Evolutionary conservation across 2,797 vertebrate species (phyloP).

Genomic region (Dipus sagitta): DNA sequence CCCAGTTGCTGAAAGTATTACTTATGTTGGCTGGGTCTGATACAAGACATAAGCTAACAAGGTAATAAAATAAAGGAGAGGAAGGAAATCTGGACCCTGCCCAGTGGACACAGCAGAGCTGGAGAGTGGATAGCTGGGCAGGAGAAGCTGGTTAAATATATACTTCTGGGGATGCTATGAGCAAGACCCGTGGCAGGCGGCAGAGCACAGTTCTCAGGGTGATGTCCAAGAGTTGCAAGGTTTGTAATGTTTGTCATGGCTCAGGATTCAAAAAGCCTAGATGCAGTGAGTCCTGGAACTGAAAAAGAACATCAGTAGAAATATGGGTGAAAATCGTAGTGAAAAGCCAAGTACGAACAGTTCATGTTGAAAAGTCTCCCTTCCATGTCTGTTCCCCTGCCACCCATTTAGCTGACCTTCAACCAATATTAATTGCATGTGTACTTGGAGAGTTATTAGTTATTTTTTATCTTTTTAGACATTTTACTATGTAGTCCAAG

Average conservation of each 20-base stretch:
- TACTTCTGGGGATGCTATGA: background rate
- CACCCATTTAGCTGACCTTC: background rate
- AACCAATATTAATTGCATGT: background rate
- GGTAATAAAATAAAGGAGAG: slow-evolving; percentile 40
- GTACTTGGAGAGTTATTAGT: background rate
- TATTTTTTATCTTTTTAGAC: background rate
- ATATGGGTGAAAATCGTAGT: slow-evolving; percentile 37
- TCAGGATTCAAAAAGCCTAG: slow-evolving; percentile 4
- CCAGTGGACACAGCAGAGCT: background rate
- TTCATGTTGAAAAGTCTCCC: background rate
- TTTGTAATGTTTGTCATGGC: background rate
- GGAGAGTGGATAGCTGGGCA: background rate
- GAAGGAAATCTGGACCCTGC: slow-evolving; percentile 25
- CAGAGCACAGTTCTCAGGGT: background rate
- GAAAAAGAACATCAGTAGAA: background rate
- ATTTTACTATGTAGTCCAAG: background rate
- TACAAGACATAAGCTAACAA: background rate
- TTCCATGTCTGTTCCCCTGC: slow-evolving; percentile 4
- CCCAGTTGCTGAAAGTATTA: background rate
- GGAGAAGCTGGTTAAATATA: background rate
- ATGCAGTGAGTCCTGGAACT: background rate
- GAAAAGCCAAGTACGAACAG: background rate
- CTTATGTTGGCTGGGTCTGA: background rate
- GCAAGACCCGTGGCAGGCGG: background rate
- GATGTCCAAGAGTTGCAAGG: background rate